A percentile compares a stretch with the other conserved stretches of the same genome.
These are phyloP conservation scores for Salvelinus fontinalis DNA, from an alignment of 2,113 vertebrate genomes.

Conservation along the genomic window DNA sequence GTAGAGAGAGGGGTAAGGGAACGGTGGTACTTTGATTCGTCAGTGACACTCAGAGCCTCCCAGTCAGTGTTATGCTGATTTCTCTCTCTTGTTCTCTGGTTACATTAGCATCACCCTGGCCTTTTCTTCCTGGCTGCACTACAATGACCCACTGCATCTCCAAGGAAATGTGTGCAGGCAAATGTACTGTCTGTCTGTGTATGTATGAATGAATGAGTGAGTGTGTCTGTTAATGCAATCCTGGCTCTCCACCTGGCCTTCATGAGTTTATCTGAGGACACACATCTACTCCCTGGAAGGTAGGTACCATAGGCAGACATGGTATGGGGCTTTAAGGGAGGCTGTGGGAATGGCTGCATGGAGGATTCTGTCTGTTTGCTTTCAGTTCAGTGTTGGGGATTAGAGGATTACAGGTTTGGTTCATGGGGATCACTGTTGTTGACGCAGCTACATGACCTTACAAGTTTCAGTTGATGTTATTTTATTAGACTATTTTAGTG, in stretches of 20 bases:
- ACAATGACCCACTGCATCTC: constrained; percentile 34
- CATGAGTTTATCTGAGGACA: constrained; percentile 67
- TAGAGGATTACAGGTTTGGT: constrained; percentile 6
- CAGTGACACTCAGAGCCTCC: constrained; percentile 42
- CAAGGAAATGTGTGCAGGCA: constrained; percentile 33
- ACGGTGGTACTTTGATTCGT: constrained; percentile 34
- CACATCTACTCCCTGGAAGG: constrained; percentile 59
- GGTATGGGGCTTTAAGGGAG: no score
- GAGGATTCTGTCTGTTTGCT: constrained; percentile 16
- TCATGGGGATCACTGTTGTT: not conserved
- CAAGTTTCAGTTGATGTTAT: not conserved
- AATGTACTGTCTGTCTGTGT: constrained; percentile 1
- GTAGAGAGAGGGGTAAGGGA: not conserved
- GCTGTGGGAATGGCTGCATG: not conserved
- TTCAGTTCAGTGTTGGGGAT: constrained; percentile 8
- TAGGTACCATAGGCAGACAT: constrained; percentile 39
- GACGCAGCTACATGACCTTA: constrained; percentile 9
- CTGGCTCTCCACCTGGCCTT: constrained; percentile 52
- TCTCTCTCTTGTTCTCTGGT: constrained; percentile 15
- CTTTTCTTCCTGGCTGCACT: constrained; percentile 28
- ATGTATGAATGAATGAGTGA: constrained; percentile 12
- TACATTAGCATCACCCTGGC: constrained; percentile 28
- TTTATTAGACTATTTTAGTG: not conserved
- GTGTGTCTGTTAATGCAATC: constrained; percentile 15
- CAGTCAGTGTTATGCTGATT: constrained; percentile 4